Percentiles rank a stretch among this genome's conserved stretches.
These are phyloP conservation scores for Callipepla squamata DNA, from an alignment of 2,113 vertebrate species.

Conservation along the genomic window DNA sequence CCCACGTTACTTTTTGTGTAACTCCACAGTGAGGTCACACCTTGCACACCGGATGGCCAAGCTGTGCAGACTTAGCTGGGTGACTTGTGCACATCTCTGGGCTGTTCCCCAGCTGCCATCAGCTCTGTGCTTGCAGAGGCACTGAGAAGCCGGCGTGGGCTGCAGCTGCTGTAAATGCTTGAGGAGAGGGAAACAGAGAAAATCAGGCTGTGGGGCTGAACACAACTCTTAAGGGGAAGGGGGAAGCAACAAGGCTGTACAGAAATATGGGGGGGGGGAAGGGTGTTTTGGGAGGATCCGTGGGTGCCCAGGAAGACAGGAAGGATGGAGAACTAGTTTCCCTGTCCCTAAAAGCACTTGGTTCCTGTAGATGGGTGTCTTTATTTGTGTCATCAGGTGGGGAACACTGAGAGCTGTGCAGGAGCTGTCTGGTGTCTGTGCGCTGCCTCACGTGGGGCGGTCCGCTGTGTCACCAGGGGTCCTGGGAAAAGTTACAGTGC, in stretches of 20 bases:
- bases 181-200: neutral
- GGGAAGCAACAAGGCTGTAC: neutral
- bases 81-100: neutral
- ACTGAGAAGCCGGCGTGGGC: neutral
- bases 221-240: neutral
- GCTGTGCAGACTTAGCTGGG: neutral
- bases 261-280: neutral
- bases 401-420: neutral
- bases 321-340: neutral
- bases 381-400: neutral
- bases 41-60: neutral
- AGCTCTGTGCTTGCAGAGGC: accelerated
- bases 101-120: accelerated
- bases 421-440: neutral
- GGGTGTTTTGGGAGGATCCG: neutral
- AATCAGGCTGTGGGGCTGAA: neutral
- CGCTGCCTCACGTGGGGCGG: accelerated
- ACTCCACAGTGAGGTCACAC: slow-evolving; percentile 1
- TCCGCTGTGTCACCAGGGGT: neutral
- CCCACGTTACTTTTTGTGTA: neutral
- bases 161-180: neutral
- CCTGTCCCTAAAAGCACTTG: neutral
- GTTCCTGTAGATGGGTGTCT: neutral
- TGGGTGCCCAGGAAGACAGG: neutral
- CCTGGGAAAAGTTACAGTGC: neutral